Evolutionary conservation across 2,888 invertebrate genomes (phyloP), one percentile per base, ranked within the genome.

Genomic region (Dione juno): DNA sequence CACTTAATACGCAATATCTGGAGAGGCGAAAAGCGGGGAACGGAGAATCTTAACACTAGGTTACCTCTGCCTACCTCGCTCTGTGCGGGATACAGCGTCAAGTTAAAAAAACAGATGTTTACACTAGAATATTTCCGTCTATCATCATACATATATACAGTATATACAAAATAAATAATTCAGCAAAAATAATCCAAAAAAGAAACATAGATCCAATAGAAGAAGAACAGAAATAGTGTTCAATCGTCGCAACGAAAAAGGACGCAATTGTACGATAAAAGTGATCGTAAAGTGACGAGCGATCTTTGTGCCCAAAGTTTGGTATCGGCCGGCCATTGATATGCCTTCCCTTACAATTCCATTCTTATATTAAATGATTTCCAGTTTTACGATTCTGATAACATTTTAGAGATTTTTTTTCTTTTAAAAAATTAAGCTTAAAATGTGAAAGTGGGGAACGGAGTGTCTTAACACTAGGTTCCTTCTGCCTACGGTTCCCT

Each of bases 221-320:
- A 21, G 5, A 28, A 21, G 21, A 59, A 41, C 58, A 59, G 41
- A 59, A 59, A 59, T 41, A 59, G 58, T 37, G 54, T 54, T 54
- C 54, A n/a, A 37, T 37, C 35, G 14, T 71, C 65, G 59, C 19
- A 35, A 19, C 63, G 45, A 11, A 63, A 63, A 48, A 19, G 63
- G 63, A 37, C 48, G 48, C 48, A 63, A 50, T 63, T 19, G 54
- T 37, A 13, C 53, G 43, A 68, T 68, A 61, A 68, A 68, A 68
- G 37, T 37, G 69, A 57, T 73, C 71, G 71, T 69, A 71, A 74
- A 74, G 74, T 67, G 71, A 71, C 74, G 58, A 61, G 67, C 69
- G 61, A 66, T 66, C 71, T 71, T 74, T 66, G 69, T 72, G 63
- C 63, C 70, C 67, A 54, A 69, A 75, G 57, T 74, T 68, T 71